phyloP scores from a whole-genome alignment of 2,797 vertebrate genomes.

The Protonibea diacanthus region DNA sequence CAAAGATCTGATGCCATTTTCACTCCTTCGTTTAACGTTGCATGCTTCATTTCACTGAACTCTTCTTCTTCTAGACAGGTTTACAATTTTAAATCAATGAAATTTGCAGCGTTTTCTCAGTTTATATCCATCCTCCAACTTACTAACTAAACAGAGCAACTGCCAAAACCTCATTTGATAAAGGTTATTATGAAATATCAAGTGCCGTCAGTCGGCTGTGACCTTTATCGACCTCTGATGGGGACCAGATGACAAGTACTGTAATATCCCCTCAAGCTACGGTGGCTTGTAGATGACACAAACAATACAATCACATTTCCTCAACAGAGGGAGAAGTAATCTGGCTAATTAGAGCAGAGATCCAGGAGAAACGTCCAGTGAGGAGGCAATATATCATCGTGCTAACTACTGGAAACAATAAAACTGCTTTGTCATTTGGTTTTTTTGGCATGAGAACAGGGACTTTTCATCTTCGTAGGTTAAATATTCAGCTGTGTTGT shows the following conservation, averaged over 20 bases:
- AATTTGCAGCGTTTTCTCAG: no score
- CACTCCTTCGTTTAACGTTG: no score
- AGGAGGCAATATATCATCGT: slow-evolving; percentile 69
- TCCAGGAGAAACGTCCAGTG: slow-evolving; percentile 51
- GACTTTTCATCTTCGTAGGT: slow-evolving; percentile 50
- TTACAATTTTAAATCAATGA: no score
- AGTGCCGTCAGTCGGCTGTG: slow-evolving; percentile 18
- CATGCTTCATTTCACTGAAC: no score
- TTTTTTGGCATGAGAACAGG: slow-evolving; percentile 62
- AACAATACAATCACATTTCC: slow-evolving; percentile 66
- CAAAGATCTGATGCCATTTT: no score
- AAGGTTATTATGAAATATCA: slow-evolving; percentile 41
- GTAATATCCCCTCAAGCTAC: slow-evolving; percentile 32
- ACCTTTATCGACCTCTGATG: slow-evolving; percentile 43
- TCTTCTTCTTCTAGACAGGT: no score
- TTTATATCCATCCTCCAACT: neutral
- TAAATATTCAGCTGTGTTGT: slow-evolving; percentile 66
- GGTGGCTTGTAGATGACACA: slow-evolving; percentile 60
- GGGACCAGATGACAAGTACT: slow-evolving; percentile 18
- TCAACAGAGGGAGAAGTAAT: slow-evolving; percentile 62
- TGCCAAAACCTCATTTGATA: slow-evolving; percentile 8
- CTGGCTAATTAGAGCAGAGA: slow-evolving; percentile 74
- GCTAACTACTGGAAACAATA: slow-evolving; percentile 67
- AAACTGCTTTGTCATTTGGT: slow-evolving; percentile 73
- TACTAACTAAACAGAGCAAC: neutral